Percentiles rank a stretch among this genome's conserved stretches.
These are phyloP conservation scores for Dasysyrphus tricinctus DNA, from an alignment of 2,888 invertebrate species.

Conservation along the genomic window DNA sequence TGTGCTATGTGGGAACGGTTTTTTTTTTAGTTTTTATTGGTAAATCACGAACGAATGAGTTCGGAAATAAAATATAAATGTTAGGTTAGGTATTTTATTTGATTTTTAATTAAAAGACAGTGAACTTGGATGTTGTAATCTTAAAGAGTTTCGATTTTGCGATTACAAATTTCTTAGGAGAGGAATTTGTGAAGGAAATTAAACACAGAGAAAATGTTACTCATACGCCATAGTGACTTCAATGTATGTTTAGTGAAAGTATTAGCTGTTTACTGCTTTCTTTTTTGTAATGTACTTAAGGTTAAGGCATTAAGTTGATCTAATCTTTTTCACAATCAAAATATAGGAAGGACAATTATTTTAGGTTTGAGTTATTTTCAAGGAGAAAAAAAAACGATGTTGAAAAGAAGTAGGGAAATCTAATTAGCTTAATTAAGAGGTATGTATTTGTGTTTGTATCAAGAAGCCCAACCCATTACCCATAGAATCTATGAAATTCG, in stretches of 20 bases:
- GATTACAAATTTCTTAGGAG: background rate
- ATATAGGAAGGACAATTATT: no score
- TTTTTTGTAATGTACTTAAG: background rate
- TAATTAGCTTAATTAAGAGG: no score
- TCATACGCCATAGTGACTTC: slow-evolving; percentile 37
- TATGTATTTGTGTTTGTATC: no score
- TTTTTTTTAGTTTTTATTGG: slow-evolving; percentile 51
- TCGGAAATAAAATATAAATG: slow-evolving; percentile 22
- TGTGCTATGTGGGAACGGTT: slow-evolving; percentile 29
- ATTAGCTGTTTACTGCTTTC: background rate
- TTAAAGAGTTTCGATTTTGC: slow-evolving; percentile 12
- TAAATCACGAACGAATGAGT: slow-evolving; percentile 59
- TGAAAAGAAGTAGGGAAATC: no score
- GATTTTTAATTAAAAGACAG: slow-evolving; percentile 35
- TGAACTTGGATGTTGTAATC: slow-evolving; percentile 16
- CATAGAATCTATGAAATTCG: no score
- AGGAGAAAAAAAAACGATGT: no score
- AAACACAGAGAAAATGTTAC: slow-evolving; percentile 13
- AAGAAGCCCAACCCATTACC: no score
- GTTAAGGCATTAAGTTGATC: background rate
- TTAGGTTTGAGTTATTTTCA: no score
- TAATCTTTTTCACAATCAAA: background rate
- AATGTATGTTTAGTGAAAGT: background rate
- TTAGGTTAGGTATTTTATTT: background rate
- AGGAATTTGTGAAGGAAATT: background rate